Conservation (phyloP, 2,113 vertebrate species). For the Anguilla rostrata region DNA sequence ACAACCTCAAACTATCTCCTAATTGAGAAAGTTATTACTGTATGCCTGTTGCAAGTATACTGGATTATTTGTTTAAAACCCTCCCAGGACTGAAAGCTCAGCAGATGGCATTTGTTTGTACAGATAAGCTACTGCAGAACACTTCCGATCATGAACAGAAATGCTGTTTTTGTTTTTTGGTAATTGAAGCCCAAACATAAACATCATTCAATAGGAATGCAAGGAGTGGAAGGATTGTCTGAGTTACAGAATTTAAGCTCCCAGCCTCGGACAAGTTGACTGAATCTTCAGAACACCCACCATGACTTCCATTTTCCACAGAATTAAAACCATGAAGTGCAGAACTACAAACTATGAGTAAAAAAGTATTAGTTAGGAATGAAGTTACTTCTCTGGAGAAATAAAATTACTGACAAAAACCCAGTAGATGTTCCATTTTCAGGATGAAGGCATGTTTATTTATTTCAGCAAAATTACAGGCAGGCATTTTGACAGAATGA, state of each 20-base stretch:
- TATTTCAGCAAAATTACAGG: not conserved
- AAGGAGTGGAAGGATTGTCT: not conserved
- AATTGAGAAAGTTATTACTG: not conserved
- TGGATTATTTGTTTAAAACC: not conserved
- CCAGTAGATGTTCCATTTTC: not conserved
- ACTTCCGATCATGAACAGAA: not conserved
- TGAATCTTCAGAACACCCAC: not conserved
- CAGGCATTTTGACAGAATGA: not conserved
- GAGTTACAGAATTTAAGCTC: not conserved
- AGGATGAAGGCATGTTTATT: not conserved
- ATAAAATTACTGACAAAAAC: not conserved
- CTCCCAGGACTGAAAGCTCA: not conserved
- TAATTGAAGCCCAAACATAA: not conserved
- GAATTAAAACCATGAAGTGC: not conserved
- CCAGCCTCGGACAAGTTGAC: not conserved
- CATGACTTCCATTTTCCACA: not conserved
- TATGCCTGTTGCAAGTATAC: not conserved
- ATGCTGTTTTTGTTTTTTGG: not conserved
- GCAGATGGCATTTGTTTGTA: not conserved
- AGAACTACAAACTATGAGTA: not conserved
- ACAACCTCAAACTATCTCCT: not conserved
- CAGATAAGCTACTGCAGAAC: not conserved
- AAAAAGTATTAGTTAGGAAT: not conserved
- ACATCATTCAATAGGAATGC: not conserved
- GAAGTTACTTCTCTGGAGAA: too few relatives aligned